Evolutionary conservation across 2,113 vertebrate species (phyloP).

Genomic region (Scartelaos histophorus): DNA sequence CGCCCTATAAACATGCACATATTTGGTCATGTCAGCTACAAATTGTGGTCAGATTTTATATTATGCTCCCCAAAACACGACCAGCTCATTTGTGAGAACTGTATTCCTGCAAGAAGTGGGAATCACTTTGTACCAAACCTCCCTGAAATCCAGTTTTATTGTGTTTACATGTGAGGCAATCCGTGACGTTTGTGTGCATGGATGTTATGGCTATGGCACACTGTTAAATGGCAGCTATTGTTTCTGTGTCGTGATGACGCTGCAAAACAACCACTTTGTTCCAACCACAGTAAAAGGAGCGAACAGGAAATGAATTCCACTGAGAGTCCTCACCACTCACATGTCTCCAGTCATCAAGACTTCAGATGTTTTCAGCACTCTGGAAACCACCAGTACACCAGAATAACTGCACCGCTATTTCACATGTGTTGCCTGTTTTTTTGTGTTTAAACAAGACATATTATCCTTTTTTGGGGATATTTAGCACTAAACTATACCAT

Average conservation of each 20-base stretch:
- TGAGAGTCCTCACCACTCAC: conserved; percentile 27
- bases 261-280: conserved; percentile 49
- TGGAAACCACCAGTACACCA: conserved; percentile 13
- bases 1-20: conserved; percentile 10
- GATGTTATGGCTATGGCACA: conserved; percentile 33
- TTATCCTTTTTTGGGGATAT: too few relatives aligned
- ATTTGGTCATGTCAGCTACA: conserved; percentile 6
- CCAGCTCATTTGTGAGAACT: not conserved
- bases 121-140: not conserved
- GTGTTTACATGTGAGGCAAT: conserved; percentile 13
- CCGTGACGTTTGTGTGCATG: conserved; percentile 22
- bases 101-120: not conserved
- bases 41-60: conserved; percentile 11
- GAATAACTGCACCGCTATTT: conserved; percentile 14
- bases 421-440: not conserved
- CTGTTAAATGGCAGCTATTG: conserved; percentile 45
- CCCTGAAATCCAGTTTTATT: conserved; percentile 23
- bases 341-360: conserved; percentile 39
- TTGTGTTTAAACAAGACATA: too few relatives aligned
- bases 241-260: conserved; percentile 45
- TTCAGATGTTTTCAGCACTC: conserved; percentile 50
- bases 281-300: conserved; percentile 43
- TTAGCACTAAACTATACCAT: too few relatives aligned
- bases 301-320: conserved; percentile 66
- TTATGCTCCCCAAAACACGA: not conserved